A percentile compares a stretch with the other conserved stretches of the same genome.
Conservation (phyloP, 2,797 vertebrate species). For the Gouania willdenowi region DNA sequence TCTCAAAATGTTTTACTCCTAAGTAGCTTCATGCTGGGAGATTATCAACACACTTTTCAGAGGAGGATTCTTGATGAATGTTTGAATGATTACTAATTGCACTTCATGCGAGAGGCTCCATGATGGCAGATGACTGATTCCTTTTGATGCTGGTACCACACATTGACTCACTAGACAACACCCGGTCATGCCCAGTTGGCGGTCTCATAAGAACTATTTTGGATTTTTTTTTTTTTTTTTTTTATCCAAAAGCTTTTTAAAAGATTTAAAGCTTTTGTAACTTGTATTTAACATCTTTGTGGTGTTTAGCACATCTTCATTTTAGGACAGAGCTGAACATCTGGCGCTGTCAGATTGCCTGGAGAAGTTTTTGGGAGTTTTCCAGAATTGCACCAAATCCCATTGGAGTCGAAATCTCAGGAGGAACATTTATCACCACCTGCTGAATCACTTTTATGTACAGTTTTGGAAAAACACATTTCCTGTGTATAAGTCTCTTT, state of each 20-base stretch:
- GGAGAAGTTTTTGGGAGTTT: slow-evolving; percentile 16
- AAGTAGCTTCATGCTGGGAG: slow-evolving; percentile 10
- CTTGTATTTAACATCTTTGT: neutral
- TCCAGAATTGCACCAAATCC: slow-evolving; percentile 15
- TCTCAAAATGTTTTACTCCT: slow-evolving; percentile 11
- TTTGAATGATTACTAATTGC: slow-evolving; percentile 37
- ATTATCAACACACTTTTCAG: slow-evolving; percentile 13
- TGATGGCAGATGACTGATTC: slow-evolving; percentile 6
- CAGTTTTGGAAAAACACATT: slow-evolving; percentile 1
- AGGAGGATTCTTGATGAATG: slow-evolving; percentile 12
- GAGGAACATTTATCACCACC: neutral
- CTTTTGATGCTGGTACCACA: slow-evolving; percentile 25
- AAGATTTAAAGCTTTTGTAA: neutral
- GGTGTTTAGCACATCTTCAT: neutral
- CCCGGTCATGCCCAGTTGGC: neutral
- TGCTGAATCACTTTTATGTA: slow-evolving; percentile 14
- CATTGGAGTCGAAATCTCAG: neutral
- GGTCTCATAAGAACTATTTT: slow-evolving; percentile 4
- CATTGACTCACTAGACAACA: slow-evolving; percentile 13
- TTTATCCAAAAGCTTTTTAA: slow-evolving; percentile 1
- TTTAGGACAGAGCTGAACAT: slow-evolving; percentile 3
- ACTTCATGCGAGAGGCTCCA: slow-evolving; percentile 15
- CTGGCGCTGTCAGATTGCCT: neutral
- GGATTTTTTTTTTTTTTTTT: neutral
- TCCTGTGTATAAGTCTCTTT: slow-evolving; percentile 1